Base-by-base conservation (phyloP, 2,113 vertebrate genomes). In the Lates calcarifer region DNA sequence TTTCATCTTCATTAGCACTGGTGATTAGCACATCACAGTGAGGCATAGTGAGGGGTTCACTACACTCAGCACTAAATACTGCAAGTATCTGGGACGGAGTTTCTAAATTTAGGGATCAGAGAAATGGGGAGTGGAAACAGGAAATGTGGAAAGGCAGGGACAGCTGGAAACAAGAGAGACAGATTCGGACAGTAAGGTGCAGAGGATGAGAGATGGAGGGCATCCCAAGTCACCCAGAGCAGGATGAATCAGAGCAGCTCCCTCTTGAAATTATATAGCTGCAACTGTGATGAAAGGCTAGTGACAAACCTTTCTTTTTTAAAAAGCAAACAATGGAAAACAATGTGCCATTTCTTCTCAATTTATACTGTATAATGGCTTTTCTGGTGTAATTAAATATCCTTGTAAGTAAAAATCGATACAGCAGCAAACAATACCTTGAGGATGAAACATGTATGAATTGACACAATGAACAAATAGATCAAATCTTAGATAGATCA, bases 101-200 rank as follows among this genome's bases (percentile, higher is more conserved):
- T 91, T 89, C 92, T 91, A 93, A 89, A 92, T 92, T 93, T 92
- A 93, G 91, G 74, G 75, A 90, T 91, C 79, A 91, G 83, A 92
- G 83, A 68, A 78, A 90, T 3, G 35, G 69, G 41, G 57, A 83
- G 49, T 3, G 64, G 64, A 81, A 83, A 81, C 31, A 67, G 61
- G 47, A 81, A 73, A 84, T 35, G 66, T 66, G 55, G 41, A 77
- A 83, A 86, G 43, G 18, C n/a, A 88, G 58, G 33, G 78, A 81
- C 71, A 81, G 83, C 69, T 74, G 57, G 28, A 43, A 37, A 49
- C 64, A 82, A 57, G 20, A 64, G 11, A 74, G 43, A 65, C 15
- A 33, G 60, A 84, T 71, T 74, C 28, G 24, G 62, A 61, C 75
- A 76, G 39, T 41, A 2, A n/a, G 41, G 68, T 82, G 70, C 76